Evolutionary conservation across 2,797 vertebrate genomes (phyloP).

Genomic region (Gastrophryne carolinensis): DNA sequence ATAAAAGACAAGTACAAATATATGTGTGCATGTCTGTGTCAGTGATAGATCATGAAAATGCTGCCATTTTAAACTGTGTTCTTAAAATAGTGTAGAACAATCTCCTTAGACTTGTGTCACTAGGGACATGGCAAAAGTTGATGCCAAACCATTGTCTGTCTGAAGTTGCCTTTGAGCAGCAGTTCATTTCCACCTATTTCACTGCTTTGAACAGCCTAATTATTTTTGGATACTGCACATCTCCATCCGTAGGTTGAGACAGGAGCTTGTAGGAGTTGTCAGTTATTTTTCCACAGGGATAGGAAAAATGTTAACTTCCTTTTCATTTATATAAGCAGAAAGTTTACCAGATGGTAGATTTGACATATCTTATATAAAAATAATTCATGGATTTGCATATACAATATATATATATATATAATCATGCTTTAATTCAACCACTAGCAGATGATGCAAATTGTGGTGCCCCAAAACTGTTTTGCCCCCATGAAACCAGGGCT

Average conservation of each 20-base stretch:
- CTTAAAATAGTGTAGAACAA: not conserved
- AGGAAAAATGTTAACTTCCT: not conserved
- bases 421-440: too few relatives aligned
- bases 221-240: constrained; percentile 12
- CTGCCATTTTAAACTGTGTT: not conserved
- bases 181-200: not conserved
- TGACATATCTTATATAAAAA: too few relatives aligned
- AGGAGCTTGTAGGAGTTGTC: not conserved
- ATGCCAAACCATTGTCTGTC: not conserved
- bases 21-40: too few relatives aligned
- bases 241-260: not conserved
- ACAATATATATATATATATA: too few relatives aligned
- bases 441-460: too few relatives aligned
- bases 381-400: too few relatives aligned
- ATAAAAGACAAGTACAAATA: too few relatives aligned
- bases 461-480: too few relatives aligned
- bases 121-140: not conserved
- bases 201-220: not conserved
- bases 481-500: too few relatives aligned
- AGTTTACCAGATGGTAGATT: not conserved
- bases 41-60: too few relatives aligned
- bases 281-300: not conserved
- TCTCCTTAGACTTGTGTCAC: not conserved
- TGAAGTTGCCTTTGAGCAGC: not conserved
- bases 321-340: not conserved